These are phyloP conservation scores for Cotesia typhae DNA, from an alignment of 1,140 invertebrate species.

Conservation along the genomic window DNA sequence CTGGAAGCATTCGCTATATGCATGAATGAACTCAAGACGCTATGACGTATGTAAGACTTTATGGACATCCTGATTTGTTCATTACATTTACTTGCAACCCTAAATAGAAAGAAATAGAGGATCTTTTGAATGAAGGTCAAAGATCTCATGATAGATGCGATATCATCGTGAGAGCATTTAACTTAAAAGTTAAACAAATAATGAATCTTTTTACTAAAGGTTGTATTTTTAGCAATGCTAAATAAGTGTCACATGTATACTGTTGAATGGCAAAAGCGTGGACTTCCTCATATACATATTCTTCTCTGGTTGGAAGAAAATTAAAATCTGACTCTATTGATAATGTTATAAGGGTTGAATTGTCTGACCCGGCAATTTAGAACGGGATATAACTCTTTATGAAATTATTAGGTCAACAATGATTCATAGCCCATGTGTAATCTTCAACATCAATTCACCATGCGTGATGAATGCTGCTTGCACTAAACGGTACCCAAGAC, in stretches of 20 bases:
- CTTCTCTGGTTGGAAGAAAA: conserved; percentile 41
- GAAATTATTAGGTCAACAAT: conserved; percentile 38
- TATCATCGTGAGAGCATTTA: conserved; percentile 42
- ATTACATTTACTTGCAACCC: conserved; percentile 41
- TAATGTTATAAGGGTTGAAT: conserved; percentile 40
- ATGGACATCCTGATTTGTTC: conserved; percentile 53
- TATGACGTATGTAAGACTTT: conserved; percentile 55
- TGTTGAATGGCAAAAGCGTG: conserved; percentile 31
- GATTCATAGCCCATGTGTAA: conserved; percentile 53
- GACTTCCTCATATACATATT: conserved; percentile 33
- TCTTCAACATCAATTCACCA: conserved; percentile 7
- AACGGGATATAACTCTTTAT: conserved; percentile 26
- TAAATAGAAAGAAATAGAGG: conserved; percentile 46
- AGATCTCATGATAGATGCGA: conserved; percentile 46
- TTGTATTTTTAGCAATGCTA: conserved; percentile 45
- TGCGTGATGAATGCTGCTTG: conserved; percentile 28
- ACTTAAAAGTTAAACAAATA: conserved; percentile 34
- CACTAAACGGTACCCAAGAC: conserved; percentile 52
- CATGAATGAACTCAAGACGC: conserved; percentile 62
- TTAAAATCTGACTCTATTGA: conserved; percentile 32
- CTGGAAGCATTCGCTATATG: conserved; percentile 59
- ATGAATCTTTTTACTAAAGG: background rate
- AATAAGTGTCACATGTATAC: conserved; percentile 52
- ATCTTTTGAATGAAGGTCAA: conserved; percentile 40
- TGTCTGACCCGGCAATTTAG: conserved; percentile 32